phyloP scores from a whole-genome alignment of 1,140 invertebrate genomes.

The Eupeodes corollae region DNA sequence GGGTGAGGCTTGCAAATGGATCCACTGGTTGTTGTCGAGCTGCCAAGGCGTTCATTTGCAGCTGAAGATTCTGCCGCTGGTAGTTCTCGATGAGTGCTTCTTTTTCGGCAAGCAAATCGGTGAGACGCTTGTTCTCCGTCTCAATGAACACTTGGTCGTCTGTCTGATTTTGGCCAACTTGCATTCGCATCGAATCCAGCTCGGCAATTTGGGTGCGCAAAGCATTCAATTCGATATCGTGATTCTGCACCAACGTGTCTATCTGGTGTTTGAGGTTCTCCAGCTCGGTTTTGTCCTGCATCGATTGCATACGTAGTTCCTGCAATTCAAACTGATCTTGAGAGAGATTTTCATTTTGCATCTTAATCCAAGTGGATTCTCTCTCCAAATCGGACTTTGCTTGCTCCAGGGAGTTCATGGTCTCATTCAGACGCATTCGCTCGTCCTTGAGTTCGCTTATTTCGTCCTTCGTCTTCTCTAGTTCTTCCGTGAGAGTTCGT shows the following conservation, averaged over 20 bases:
- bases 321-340: slow-evolving; percentile 31
- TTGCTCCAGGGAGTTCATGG: slow-evolving; percentile 29
- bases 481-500: slow-evolving; percentile 37
- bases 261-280: slow-evolving; percentile 31
- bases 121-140: slow-evolving; percentile 32
- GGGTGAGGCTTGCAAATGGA: slow-evolving; percentile 2
- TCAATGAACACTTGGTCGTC: slow-evolving; percentile 34
- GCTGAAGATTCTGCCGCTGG: slow-evolving; percentile 18
- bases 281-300: slow-evolving; percentile 34
- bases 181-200: slow-evolving; percentile 22
- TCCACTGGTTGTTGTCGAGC: background rate
- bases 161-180: slow-evolving; percentile 31
- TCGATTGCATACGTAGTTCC: slow-evolving; percentile 31
- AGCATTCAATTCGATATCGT: slow-evolving; percentile 24
- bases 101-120: slow-evolving; percentile 25
- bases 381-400: slow-evolving; percentile 17
- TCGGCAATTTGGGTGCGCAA: slow-evolving; percentile 29
- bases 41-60: slow-evolving; percentile 10
- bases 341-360: slow-evolving; percentile 32
- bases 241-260: slow-evolving; percentile 25
- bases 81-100: slow-evolving; percentile 26
- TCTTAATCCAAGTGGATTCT: slow-evolving; percentile 23
- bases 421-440: slow-evolving; percentile 37
- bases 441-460: slow-evolving; percentile 41
- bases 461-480: slow-evolving; percentile 42